Percentiles rank a stretch among this genome's conserved stretches.
Evolutionary conservation across 1,140 invertebrate genomes (phyloP).

Genomic region (Aphelenchoides avenae): DNA sequence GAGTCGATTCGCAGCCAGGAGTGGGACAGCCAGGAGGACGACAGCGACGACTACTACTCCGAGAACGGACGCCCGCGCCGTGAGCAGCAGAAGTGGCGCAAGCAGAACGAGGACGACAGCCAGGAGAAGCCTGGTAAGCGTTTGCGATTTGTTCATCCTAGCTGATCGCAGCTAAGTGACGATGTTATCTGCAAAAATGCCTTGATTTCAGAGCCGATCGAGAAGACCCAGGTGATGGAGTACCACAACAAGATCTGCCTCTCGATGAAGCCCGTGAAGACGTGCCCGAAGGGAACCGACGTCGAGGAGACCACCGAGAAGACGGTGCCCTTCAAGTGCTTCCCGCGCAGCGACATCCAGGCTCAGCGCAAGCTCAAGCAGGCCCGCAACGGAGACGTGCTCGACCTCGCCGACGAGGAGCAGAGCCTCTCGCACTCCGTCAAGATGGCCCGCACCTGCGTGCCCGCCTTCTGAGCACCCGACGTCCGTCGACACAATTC

Average conservation of each 20-base stretch:
- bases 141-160: too few relatives aligned
- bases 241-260: slow-evolving; percentile 43
- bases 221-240: slow-evolving; percentile 19
- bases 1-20: slow-evolving; percentile 1
- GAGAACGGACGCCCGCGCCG: slow-evolving; percentile 6
- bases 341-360: slow-evolving; percentile 23
- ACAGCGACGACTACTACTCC: slow-evolving; percentile 8
- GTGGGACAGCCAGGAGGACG: slow-evolving; percentile 10
- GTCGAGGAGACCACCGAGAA: slow-evolving; percentile 14
- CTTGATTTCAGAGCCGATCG: slow-evolving; percentile 13
- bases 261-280: slow-evolving; percentile 28
- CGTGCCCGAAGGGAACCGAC: slow-evolving; percentile 26
- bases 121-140: too few relatives aligned
- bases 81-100: slow-evolving; percentile 5
- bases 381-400: slow-evolving; percentile 12
- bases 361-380: slow-evolving; percentile 26
- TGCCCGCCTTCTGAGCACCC: too few relatives aligned
- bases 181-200: not conserved
- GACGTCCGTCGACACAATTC: too few relatives aligned
- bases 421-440: too few relatives aligned
- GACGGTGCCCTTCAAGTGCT: slow-evolving; percentile 37
- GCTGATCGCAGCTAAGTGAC: too few relatives aligned
- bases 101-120: not conserved
- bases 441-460: too few relatives aligned
- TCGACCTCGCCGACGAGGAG: too few relatives aligned